Evolutionary conservation across 2,888 invertebrate species (phyloP), one percentile per base, ranked within the genome.

Genomic region (Iphiclides podalirius): DNA sequence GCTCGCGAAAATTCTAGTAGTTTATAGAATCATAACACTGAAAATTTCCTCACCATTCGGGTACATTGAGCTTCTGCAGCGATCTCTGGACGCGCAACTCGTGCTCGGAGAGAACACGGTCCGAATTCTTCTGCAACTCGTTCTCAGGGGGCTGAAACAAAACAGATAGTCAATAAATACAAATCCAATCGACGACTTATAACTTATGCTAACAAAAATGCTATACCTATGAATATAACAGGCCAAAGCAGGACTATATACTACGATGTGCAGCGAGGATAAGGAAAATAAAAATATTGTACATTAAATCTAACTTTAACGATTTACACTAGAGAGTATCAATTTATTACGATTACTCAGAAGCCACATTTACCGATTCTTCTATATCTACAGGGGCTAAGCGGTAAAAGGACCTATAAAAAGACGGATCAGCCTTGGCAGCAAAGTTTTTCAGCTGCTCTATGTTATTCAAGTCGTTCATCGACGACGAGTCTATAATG

Each of bases 81-180:
- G 98, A 98, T 65, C 96, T 94, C 82, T 97, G 96, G 55, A 98
- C 96, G 62, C 98, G 93, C 60, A 98, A 90, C 85, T 98, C 97
- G 89, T 97, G 97, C 89, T 97, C 97, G 56, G 97, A 98, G 73
- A 97, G 93, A 72, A 94, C 93, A 54, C 95, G 92, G 74, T 94
- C 94, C 60, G 92, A 92, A 76, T 93, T 93, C 90, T 96, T 96
- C 90, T 96, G 95, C 75, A 96, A 91, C 83, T 96, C 96, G 93
- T 97, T 97, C 89, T 97, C 97, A 63, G 97, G 97, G 69, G 96
- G 96, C 96, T 97, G 91, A 1, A 86, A 87, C 74, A 82, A 84
- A 54, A 14, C 46, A 52, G 61, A 56, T 48, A 3, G 8, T 38
- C 12, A 44, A 12, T 35, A 11, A 38, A 40, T 43, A 47, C 15